Conservation (phyloP, 2,797 vertebrate species). For the Microctenopoma stevenorrisi region DNA sequence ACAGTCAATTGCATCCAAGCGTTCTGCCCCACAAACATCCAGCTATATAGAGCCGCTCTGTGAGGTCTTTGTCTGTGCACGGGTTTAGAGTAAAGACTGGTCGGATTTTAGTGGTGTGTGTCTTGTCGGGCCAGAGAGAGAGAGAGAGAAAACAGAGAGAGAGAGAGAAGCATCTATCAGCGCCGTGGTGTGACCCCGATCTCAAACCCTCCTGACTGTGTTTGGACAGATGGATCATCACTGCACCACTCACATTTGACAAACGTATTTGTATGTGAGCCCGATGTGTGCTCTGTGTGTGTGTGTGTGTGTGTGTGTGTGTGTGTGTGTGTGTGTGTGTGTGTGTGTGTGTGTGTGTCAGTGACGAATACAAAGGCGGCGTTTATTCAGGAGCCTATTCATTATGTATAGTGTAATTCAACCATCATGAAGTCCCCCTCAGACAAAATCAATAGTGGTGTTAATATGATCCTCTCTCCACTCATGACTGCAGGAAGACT, state of each 20-base stretch:
- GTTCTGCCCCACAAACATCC: conserved; percentile 16
- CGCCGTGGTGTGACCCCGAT: conserved; percentile 65
- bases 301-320: conserved; percentile 5
- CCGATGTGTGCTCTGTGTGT: background rate
- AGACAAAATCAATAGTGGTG: conserved; percentile 75
- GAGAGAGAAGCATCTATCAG: conserved; percentile 60
- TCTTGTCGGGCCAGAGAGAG: conserved; percentile 47
- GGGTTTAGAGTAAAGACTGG: conserved; percentile 64
- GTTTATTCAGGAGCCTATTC: conserved; percentile 64
- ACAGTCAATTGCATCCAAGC: conserved; percentile 21
- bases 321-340: conserved; percentile 8
- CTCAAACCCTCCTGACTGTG: conserved; percentile 68
- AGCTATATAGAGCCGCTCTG: conserved; percentile 44
- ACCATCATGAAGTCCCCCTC: conserved; percentile 63
- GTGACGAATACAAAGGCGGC: conserved; percentile 50
- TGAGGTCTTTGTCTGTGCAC: conserved; percentile 55
- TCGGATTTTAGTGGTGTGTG: conserved; percentile 53
- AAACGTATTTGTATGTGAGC: conserved; percentile 49
- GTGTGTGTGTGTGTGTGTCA: background rate
- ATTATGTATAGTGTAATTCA: conserved; percentile 73
- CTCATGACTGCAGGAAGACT: conserved; percentile 71
- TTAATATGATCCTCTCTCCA: conserved; percentile 76
- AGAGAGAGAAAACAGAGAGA: conserved; percentile 9
- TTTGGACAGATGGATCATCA: conserved; percentile 79
- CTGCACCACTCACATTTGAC: conserved; percentile 64